These are phyloP conservation scores for Hanleya hanleyi DNA, from an alignment of 2,888 invertebrate genomes.

Conservation along the genomic window DNA sequence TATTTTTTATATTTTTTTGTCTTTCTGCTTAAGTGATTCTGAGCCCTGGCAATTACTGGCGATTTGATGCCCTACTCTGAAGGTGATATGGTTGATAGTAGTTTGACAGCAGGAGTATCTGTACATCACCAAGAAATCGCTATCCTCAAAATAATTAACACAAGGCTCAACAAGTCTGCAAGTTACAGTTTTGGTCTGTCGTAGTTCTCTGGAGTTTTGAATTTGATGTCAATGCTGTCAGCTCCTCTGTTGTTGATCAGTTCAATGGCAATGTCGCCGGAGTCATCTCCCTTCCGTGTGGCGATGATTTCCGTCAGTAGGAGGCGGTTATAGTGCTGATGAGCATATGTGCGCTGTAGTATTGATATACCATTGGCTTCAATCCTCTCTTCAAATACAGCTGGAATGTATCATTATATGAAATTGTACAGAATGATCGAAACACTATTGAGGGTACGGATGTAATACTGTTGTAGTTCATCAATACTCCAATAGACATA, in stretches of 20 bases:
- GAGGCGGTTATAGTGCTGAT: conserved; percentile 53
- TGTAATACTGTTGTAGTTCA: too few relatives aligned
- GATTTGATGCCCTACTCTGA: too few relatives aligned
- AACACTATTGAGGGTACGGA: too few relatives aligned
- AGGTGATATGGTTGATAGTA: too few relatives aligned
- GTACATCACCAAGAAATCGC: too few relatives aligned
- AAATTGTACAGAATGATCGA: background rate
- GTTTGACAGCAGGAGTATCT: too few relatives aligned
- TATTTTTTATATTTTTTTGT: too few relatives aligned
- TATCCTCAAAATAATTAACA: too few relatives aligned
- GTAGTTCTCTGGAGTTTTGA: conserved; percentile 2
- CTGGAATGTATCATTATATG: conserved; percentile 19
- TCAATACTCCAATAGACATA: too few relatives aligned
- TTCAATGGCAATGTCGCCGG: background rate
- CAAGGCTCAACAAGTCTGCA: too few relatives aligned
- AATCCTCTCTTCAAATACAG: conserved; percentile 48
- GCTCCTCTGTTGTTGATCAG: conserved; percentile 1
- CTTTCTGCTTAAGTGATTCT: too few relatives aligned
- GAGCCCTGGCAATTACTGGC: too few relatives aligned
- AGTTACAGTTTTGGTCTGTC: conserved; percentile 14
- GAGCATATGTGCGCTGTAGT: conserved; percentile 48
- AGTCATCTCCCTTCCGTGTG: background rate
- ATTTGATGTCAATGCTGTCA: conserved; percentile 15
- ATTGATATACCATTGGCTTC: conserved; percentile 41
- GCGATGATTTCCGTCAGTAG: conserved; percentile 45